A percentile compares a stretch with the other conserved stretches of the same genome.
These are phyloP conservation scores for Agapornis roseicollis DNA, from an alignment of 2,113 vertebrate species.

Conservation along the genomic window DNA sequence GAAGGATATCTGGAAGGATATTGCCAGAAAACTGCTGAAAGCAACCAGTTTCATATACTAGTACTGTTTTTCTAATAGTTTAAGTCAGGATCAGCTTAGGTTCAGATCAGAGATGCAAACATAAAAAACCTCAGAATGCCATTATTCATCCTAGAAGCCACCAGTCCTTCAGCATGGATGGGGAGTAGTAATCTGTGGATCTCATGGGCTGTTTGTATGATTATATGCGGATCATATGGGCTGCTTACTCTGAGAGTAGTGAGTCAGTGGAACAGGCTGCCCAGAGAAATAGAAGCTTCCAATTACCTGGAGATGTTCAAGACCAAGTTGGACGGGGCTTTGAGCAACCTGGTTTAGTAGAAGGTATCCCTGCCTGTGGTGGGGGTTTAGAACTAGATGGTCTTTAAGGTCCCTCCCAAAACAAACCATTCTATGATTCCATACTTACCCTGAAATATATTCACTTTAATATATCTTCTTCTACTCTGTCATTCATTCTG, in stretches of 20 bases:
- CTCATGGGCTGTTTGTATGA: neutral
- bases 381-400: neutral
- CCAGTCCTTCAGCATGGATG: neutral
- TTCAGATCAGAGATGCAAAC: neutral
- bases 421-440: neutral
- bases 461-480: neutral
- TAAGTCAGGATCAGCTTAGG: neutral
- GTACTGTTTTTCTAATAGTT: neutral
- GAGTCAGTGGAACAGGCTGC: neutral
- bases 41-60: neutral
- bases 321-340: neutral
- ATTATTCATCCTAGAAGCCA: neutral
- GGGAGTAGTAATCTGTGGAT: neutral
- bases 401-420: neutral
- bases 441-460: neutral
- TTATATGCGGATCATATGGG: neutral
- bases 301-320: neutral
- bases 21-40: neutral
- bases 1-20: neutral
- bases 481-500: neutral
- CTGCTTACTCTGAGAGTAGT: neutral
- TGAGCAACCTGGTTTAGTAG: neutral
- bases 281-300: neutral
- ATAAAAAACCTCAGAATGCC: neutral
- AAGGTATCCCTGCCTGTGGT: neutral